Percentiles rank a stretch among this genome's conserved stretches.
phyloP scores from a whole-genome alignment of 1,140 invertebrate genomes.

The Cotesia glomerata region DNA sequence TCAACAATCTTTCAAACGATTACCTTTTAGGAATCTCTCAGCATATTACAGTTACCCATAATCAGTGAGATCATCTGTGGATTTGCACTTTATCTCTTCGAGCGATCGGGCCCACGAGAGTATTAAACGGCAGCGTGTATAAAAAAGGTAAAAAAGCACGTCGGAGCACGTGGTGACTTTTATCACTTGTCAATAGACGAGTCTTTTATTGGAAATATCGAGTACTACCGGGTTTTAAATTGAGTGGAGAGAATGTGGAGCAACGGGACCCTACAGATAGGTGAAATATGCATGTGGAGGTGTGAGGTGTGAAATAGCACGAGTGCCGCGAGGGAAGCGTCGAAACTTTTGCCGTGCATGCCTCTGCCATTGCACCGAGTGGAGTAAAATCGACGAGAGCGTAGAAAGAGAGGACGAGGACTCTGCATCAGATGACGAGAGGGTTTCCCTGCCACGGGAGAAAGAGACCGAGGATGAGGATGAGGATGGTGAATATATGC shows the following conservation, averaged over 20 bases:
- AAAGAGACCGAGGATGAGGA: slow-evolving; percentile 31
- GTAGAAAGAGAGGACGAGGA: neutral
- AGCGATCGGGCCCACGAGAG: too few species aligned
- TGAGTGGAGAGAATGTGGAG: neutral
- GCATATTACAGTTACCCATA: too few species aligned
- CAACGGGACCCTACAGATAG: neutral
- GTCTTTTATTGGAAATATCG: slow-evolving; percentile 3
- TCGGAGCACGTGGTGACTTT: neutral
- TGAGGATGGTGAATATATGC: neutral
- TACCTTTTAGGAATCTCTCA: too few species aligned
- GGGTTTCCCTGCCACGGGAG: neutral
- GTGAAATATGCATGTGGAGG: neutral
- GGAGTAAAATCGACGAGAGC: slow-evolving; percentile 42
- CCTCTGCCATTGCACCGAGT: slow-evolving; percentile 19
- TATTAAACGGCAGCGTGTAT: neutral
- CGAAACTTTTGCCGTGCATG: slow-evolving; percentile 48
- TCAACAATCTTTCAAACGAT: too few species aligned
- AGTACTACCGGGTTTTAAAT: neutral
- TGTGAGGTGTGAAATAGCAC: slow-evolving; percentile 22
- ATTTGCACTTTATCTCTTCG: too few species aligned
- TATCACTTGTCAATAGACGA: neutral
- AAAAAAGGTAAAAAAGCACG: neutral
- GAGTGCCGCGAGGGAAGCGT: slow-evolving; percentile 38
- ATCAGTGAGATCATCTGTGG: too few species aligned
- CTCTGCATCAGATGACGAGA: too few species aligned